Percentiles rank a stretch among this genome's conserved stretches.
phyloP scores from a whole-genome alignment of 1,140 invertebrate genomes.

The Leptopilina clavipes region DNA sequence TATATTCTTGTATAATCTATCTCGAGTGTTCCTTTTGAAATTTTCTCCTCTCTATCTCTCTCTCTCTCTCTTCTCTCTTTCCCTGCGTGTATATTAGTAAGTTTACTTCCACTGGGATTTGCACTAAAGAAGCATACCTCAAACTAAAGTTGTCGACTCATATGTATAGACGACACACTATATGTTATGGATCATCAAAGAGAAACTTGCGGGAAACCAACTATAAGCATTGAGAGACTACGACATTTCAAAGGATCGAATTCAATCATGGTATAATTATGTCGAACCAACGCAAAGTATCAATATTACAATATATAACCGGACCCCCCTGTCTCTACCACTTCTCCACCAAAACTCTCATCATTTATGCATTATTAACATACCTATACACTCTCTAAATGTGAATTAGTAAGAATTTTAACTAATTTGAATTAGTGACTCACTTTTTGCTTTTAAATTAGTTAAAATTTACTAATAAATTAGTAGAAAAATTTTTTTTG shows the following conservation, averaged over 20 bases:
- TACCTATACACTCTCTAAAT: too few species aligned
- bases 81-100: slow-evolving; percentile 12
- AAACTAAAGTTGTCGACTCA: slow-evolving; percentile 13
- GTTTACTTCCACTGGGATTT: slow-evolving; percentile 7
- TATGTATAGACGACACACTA: background rate
- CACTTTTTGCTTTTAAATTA: too few species aligned
- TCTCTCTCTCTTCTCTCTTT: background rate
- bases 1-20: too few species aligned
- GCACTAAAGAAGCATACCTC: slow-evolving; percentile 15
- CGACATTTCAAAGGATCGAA: slow-evolving; percentile 15
- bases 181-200: background rate
- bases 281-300: background rate
- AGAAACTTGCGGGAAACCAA: slow-evolving; percentile 14
- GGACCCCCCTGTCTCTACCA: too few species aligned
- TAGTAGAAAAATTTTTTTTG: too few species aligned
- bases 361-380: too few species aligned
- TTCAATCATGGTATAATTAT: slow-evolving; percentile 17
- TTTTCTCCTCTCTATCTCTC: background rate
- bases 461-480: too few species aligned
- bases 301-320: too few species aligned
- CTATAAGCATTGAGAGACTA: slow-evolving; percentile 3
- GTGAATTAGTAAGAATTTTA: too few species aligned
- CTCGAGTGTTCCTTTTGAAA: background rate
- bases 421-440: too few species aligned
- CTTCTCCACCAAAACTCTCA: too few species aligned